Evolutionary conservation across 2,113 vertebrate genomes (phyloP).

Genomic region (Mobula hypostoma): DNA sequence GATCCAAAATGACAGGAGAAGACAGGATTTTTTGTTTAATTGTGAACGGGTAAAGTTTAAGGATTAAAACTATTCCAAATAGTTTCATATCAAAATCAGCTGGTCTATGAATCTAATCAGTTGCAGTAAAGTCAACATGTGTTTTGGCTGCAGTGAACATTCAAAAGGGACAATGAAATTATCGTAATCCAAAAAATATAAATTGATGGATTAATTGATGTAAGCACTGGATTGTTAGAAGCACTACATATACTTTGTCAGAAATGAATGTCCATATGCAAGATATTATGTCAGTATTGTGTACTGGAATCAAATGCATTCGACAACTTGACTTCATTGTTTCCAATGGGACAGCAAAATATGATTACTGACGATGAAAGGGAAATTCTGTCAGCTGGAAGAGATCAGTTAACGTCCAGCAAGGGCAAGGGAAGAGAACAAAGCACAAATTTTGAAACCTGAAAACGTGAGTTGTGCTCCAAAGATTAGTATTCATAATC

Average conservation of each 20-base stretch:
- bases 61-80: not conserved
- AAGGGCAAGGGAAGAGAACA: not conserved
- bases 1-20: no score
- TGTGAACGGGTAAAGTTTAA: not conserved
- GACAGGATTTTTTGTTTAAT: not conserved
- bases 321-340: not conserved
- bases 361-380: not conserved
- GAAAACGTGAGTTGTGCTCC: no score
- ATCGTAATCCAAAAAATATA: not conserved
- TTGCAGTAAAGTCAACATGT: not conserved
- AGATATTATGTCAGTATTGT: not conserved
- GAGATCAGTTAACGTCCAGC: not conserved
- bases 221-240: not conserved
- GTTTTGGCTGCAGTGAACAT: not conserved
- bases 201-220: not conserved
- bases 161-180: not conserved
- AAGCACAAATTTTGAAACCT: no score
- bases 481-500: not conserved
- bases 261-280: not conserved
- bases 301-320: not conserved
- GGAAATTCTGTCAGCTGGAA: not conserved
- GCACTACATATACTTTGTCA: not conserved
- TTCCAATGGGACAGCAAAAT: not conserved
- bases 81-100: not conserved
- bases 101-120: not conserved